phyloP scores from a whole-genome alignment of 2,888 invertebrate genomes.

The Drosophila mimetica region DNA sequence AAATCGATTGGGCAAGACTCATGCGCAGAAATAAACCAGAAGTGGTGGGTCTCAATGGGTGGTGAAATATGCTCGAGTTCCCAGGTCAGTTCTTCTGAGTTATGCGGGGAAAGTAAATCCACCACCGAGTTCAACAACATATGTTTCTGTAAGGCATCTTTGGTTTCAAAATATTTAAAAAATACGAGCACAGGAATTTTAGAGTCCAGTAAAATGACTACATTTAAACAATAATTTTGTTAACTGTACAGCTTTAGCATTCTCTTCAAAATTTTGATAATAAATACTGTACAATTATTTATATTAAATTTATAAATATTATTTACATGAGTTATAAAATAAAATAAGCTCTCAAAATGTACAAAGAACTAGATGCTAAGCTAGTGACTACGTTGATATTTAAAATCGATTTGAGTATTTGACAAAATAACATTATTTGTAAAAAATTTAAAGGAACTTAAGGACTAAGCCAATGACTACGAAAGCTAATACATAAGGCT shows the following conservation, averaged over 20 bases:
- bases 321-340: slow-evolving; percentile 9
- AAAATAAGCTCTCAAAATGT: slow-evolving; percentile 1
- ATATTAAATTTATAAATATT: neutral
- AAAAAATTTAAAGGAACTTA: slow-evolving; percentile 29
- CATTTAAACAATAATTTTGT: neutral
- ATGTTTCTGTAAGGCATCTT: neutral
- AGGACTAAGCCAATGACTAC: slow-evolving; percentile 59
- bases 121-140: neutral
- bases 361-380: slow-evolving; percentile 14
- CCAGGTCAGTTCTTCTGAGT: slow-evolving; percentile 13
- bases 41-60: slow-evolving; percentile 18
- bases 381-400: slow-evolving; percentile 23
- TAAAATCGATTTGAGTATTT: slow-evolving; percentile 12
- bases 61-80: slow-evolving; percentile 17
- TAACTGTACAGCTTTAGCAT: neutral
- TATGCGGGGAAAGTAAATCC: neutral
- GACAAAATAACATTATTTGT: neutral
- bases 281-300: no score
- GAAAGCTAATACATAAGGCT: slow-evolving; percentile 52
- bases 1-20: slow-evolving; percentile 38
- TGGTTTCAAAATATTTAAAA: neutral
- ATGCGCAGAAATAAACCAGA: slow-evolving; percentile 30
- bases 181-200: neutral
- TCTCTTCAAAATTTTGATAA: no score
- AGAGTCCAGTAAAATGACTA: neutral